Evolutionary conservation across 2,888 invertebrate genomes (phyloP).

Genomic region (Ametastegia equiseti): DNA sequence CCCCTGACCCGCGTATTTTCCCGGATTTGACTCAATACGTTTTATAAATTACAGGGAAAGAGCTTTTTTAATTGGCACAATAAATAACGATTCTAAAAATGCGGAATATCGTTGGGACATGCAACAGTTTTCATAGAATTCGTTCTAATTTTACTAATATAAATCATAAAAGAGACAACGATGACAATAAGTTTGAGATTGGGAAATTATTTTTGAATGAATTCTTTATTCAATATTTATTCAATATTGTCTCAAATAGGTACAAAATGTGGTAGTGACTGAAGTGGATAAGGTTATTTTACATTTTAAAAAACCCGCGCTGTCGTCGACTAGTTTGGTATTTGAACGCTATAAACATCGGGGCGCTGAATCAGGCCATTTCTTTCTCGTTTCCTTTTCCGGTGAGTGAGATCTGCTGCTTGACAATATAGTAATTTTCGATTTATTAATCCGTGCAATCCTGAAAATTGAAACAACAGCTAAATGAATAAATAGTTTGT

Average conservation of each 20-base stretch:
- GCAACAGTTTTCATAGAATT: not conserved
- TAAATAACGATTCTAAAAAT: too few species aligned
- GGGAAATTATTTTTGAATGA: not conserved
- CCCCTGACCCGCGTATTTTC: not conserved
- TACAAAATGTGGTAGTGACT: not conserved
- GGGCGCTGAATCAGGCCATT: constrained; percentile 14
- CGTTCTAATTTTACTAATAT: not conserved
- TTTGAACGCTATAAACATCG: not conserved
- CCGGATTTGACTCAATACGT: not conserved
- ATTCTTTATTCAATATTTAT: not conserved
- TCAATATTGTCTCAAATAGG: not conserved
- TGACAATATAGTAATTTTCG: constrained; percentile 2
- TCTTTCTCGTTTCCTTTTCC: constrained; percentile 56
- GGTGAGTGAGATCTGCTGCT: constrained; percentile 47
- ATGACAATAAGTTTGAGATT: not conserved
- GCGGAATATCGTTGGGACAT: not conserved
- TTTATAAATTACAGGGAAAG: too few species aligned
- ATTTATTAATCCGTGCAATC: constrained; percentile 43
- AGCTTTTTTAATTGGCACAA: too few species aligned
- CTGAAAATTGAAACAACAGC: not conserved
- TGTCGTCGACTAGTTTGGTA: not conserved
- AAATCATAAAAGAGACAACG: not conserved
- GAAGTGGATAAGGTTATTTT: not conserved
- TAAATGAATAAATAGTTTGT: not conserved
- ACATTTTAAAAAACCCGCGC: not conserved